These are phyloP conservation scores for Macquaria ambigua DNA, from an alignment of 2,113 vertebrate genomes.

Conservation along the genomic window DNA sequence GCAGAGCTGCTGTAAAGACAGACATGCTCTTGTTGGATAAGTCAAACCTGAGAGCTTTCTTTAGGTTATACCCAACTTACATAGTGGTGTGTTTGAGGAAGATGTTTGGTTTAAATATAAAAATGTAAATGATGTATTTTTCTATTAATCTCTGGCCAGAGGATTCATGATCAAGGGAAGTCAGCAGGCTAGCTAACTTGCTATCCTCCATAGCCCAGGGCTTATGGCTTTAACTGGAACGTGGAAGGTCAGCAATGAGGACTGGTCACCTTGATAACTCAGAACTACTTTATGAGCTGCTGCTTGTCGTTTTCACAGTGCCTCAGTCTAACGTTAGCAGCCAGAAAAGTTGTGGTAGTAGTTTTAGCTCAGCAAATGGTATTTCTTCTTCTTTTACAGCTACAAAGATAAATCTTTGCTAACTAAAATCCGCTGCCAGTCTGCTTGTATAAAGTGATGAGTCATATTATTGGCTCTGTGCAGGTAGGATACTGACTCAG, in stretches of 20 bases:
- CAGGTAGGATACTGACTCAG: constrained; percentile 2
- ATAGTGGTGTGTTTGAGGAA: not conserved
- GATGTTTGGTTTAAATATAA: not conserved
- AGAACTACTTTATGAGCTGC: not conserved
- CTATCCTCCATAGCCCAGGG: not conserved
- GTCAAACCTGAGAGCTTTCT: no score
- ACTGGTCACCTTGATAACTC: not conserved
- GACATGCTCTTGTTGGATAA: not conserved
- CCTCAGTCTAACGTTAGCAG: not conserved
- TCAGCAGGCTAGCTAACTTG: not conserved
- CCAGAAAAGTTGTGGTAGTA: no score
- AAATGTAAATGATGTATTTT: not conserved
- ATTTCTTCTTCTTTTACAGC: not conserved
- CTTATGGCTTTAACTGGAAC: constrained; percentile 33
- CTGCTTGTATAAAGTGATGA: constrained; percentile 19
- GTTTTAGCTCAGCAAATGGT: not conserved
- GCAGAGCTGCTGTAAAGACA: constrained; percentile 14
- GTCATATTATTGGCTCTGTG: constrained; percentile 30
- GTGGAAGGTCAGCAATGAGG: constrained; percentile 28
- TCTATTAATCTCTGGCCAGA: not conserved
- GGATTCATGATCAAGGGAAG: not conserved
- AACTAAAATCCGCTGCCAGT: constrained; percentile 8
- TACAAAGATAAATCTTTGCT: constrained; percentile 4
- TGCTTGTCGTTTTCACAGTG: not conserved
- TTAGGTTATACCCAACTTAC: not conserved